phyloP scores from a whole-genome alignment of 2,797 vertebrate species.

The Nannoperca australis region DNA sequence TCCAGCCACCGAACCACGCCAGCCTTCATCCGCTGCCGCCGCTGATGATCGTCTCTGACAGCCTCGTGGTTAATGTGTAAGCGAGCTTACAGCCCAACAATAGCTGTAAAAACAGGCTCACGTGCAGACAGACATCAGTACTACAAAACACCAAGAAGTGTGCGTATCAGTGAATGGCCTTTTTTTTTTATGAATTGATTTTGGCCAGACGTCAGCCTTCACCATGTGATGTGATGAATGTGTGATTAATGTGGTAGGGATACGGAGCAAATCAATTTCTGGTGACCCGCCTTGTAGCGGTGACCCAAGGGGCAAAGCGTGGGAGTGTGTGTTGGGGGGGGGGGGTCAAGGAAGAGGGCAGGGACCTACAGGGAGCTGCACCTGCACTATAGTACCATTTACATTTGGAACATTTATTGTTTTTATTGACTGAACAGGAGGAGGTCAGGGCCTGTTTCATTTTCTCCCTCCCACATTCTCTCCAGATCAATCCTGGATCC shows the following conservation, averaged over 20 bases:
- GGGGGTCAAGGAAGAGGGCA: too few species aligned
- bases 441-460: background rate
- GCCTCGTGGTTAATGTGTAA: constrained; percentile 32
- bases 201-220: constrained; percentile 21
- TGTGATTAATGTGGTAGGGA: constrained; percentile 50
- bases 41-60: constrained; percentile 48
- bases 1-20: constrained; percentile 9
- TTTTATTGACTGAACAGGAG: constrained; percentile 34
- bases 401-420: constrained; percentile 39
- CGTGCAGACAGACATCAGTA: background rate
- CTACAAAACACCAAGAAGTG: constrained; percentile 2
- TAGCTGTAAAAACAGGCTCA: constrained; percentile 14
- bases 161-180: background rate
- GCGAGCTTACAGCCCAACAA: constrained; percentile 39
- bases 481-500: constrained; percentile 16
- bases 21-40: constrained; percentile 17
- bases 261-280: constrained; percentile 62
- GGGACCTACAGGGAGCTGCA: constrained; percentile 25
- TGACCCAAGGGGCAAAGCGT: constrained; percentile 53
- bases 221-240: constrained; percentile 36
- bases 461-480: background rate
- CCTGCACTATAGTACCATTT: constrained; percentile 27
- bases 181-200: constrained; percentile 35
- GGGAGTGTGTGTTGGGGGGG: constrained; percentile 14
- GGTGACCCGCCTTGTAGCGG: constrained; percentile 57